Base-by-base conservation (phyloP, 2,888 invertebrate genomes). In the Mythimna lalbum region DNA sequence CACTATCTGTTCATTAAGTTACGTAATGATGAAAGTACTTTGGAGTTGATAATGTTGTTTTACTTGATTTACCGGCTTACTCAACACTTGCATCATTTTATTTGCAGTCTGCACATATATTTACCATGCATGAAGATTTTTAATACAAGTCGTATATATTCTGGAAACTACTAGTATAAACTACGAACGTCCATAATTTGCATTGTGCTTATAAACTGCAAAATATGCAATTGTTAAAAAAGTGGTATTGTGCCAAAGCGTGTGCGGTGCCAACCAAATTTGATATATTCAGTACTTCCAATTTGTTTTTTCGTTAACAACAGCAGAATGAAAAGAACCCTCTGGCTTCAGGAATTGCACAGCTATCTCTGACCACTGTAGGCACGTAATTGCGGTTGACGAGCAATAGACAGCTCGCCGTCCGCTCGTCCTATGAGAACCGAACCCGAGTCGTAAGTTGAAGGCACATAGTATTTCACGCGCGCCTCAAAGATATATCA, bases 141-240 rank as follows among this genome's bases (percentile, higher is more conserved):
- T 12, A 23, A n/a, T n/a, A 21, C 31, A 12, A n/a, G 17, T 17
- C 1, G 19, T 12, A 21, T 12, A 9, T 2, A 47, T 33, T 27
- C 4, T 33, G 12, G 6, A 50, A 36, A 43, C 23, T n/a, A 43
- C 2, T n/a, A 39, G 23, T 5, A 50, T 4, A 39, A 31, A 56
- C 4, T 23, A 10, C n/a, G 49, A 55, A 23, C 12, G 17, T 23
- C 12, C 21, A n/a, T 53, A 31, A 43, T 50, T 75, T 74, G 14
- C 39, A 66, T 49, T 33, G 31, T 33, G 23, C 14, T n/a, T 33
- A 14, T 23, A 63, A n/a, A 55, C 21, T 5, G 19, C 19, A 43
- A 57, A 56, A 47, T 23, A 31, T 36, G 4, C 0, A 19, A 17
- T 10, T 43, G 23, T 21, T 19, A 43, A 23, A 36, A 66, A 47